Evolutionary conservation across 2,888 invertebrate genomes (phyloP).

Genomic region (Lasius fuliginosus): DNA sequence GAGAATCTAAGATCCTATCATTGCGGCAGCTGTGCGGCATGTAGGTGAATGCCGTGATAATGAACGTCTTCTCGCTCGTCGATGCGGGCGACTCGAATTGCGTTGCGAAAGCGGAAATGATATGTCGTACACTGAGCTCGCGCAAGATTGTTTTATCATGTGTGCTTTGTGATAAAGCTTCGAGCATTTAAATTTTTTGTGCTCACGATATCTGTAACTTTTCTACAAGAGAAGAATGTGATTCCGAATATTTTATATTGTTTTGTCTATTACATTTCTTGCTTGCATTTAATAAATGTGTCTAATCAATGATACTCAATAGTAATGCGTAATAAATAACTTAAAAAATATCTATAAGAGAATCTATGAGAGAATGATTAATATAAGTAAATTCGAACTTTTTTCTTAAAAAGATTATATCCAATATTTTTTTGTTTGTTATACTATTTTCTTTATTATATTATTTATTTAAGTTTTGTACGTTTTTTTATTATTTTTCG

Average conservation of each 20-base stretch:
- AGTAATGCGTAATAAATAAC: neutral
- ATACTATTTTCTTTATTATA: neutral
- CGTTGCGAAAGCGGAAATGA: conserved; percentile 13
- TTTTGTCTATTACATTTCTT: neutral
- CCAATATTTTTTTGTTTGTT: neutral
- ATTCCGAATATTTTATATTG: neutral
- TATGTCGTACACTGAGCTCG: conserved; percentile 5
- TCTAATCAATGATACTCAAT: neutral
- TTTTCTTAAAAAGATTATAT: neutral
- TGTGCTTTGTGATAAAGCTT: neutral
- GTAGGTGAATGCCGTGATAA: conserved; percentile 65
- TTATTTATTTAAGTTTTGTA: neutral
- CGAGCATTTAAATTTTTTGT: neutral
- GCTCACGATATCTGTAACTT: neutral
- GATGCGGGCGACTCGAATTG: conserved; percentile 23
- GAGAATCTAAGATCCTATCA: conserved; percentile 69
- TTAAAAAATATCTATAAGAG: neutral
- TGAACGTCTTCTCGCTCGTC: conserved; percentile 30
- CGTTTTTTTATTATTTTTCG: conserved; percentile 1
- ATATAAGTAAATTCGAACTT: neutral
- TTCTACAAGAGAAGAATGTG: neutral
- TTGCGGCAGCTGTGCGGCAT: conserved; percentile 66
- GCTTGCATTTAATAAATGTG: neutral
- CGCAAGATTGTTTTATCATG: conserved; percentile 32
- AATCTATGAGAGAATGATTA: neutral